phyloP scores from a whole-genome alignment of 2,797 vertebrate genomes.

The Tragelaphus oryx region DNA sequence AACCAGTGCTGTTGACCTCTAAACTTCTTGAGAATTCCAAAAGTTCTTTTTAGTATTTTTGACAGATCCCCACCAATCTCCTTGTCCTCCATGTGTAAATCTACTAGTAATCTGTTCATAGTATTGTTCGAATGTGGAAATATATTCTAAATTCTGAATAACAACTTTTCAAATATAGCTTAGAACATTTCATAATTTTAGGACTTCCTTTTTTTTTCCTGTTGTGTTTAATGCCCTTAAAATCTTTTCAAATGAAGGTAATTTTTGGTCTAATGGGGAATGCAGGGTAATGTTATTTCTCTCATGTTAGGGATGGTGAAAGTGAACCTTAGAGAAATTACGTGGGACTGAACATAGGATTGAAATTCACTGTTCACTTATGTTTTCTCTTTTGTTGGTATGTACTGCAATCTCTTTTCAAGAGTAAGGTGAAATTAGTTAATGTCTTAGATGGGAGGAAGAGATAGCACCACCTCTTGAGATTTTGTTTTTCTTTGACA shows the following conservation, averaged over 20 bases:
- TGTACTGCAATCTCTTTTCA: not conserved
- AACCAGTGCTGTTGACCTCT: not conserved
- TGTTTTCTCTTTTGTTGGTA: not conserved
- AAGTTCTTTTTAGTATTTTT: not conserved
- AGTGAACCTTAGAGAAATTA: not conserved
- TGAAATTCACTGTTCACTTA: not conserved
- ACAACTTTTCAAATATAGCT: not conserved
- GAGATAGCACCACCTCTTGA: not conserved
- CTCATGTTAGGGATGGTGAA: not conserved
- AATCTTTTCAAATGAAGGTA: not conserved
- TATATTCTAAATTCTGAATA: not conserved
- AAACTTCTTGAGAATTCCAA: not conserved
- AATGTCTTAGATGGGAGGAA: not conserved
- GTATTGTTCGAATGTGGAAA: not conserved
- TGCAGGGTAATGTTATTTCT: not conserved
- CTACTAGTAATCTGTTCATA: not conserved
- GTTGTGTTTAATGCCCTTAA: not conserved
- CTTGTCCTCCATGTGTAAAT: not conserved
- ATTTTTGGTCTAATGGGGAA: not conserved
- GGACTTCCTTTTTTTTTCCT: not conserved
- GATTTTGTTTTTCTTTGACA: slow-evolving; percentile 13
- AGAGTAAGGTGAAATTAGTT: not conserved
- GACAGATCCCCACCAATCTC: not conserved
- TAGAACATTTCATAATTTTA: not conserved
- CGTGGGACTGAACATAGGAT: not conserved